Conservation (phyloP, 2,888 invertebrate genomes). For the Endomychus coccineus region DNA sequence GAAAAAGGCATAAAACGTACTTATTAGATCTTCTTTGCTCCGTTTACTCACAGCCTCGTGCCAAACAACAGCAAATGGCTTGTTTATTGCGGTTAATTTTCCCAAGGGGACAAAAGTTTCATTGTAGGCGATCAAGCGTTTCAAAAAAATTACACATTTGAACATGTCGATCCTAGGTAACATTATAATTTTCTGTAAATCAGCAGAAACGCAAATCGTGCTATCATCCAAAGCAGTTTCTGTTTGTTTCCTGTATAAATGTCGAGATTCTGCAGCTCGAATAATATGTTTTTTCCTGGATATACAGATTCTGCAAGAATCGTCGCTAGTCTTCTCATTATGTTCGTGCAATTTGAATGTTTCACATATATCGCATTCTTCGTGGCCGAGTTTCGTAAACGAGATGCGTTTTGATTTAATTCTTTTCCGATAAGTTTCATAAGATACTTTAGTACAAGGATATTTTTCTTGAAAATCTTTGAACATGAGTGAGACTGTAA, state of each 20-base stretch:
- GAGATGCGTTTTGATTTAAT: slow-evolving; percentile 7
- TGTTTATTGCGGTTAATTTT: slow-evolving; percentile 10
- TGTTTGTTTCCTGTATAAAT: neutral
- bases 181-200: slow-evolving; percentile 18
- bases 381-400: slow-evolving; percentile 9
- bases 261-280: neutral
- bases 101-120: slow-evolving; percentile 26
- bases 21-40: slow-evolving; percentile 27
- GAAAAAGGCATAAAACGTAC: slow-evolving; percentile 16
- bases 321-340: neutral
- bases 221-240: neutral
- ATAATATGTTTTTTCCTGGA: neutral
- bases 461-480: slow-evolving; percentile 7
- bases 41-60: slow-evolving; percentile 31
- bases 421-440: slow-evolving; percentile 9
- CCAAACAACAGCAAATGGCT: slow-evolving; percentile 23
- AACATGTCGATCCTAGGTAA: slow-evolving; percentile 22
- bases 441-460: neutral
- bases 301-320: slow-evolving; percentile 4
- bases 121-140: slow-evolving; percentile 22
- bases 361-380: slow-evolving; percentile 7
- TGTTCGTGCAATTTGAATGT: slow-evolving; percentile 4
- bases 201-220: slow-evolving; percentile 4
- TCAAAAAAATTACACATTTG: slow-evolving; percentile 21
- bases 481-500: slow-evolving; percentile 7